Evolutionary conservation across 2,888 invertebrate species (phyloP), one percentile per base, ranked within the genome.

Genomic region (Netelia melanura): DNA sequence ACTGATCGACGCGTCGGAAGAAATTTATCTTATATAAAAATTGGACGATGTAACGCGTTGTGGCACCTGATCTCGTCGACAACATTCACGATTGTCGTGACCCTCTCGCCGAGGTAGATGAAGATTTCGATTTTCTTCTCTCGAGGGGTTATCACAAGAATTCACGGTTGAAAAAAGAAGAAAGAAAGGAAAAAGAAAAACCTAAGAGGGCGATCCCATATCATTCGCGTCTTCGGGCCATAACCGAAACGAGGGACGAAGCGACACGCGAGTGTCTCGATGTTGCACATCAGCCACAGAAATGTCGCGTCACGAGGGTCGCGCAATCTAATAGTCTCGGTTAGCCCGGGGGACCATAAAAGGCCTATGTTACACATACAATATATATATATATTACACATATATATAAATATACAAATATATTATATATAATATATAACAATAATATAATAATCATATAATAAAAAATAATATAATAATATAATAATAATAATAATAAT

Each of bases 251-350:
- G 21, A 58, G 58, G 79, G 9, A n/a, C 61, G 67, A 44, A 30
- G 30, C 52, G 48, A 67, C n/a, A 14, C 52, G 75, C 21, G 52
- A 67, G 25, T 11, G 30, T 67, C 65, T 62, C 30, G 23, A 44
- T 54, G 56, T 48, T 30, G 74, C 23, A 17, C 43, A 67, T 38
- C 68, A 64, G 44, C 54, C 54, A 44, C 44, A 62, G 75, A 70
- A 81, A 81, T 64, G 56, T 62, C 71, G 9, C 62, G 30, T 23
- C 52, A 44, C 56, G 10, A 21, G 70, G 54, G 62, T 70, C 75
- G 43, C 75, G 68, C 75, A 75, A 81, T 81, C 68, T 70, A 76
- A 81, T 81, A 62, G 70, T 75, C 81, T 23, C 23, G 3, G 43
- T 52, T 70, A 62, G 70, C 75, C 70, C 70, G 62, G 30, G 81